Base-by-base conservation (phyloP, 2,113 vertebrate genomes). In the Mugil cephalus region DNA sequence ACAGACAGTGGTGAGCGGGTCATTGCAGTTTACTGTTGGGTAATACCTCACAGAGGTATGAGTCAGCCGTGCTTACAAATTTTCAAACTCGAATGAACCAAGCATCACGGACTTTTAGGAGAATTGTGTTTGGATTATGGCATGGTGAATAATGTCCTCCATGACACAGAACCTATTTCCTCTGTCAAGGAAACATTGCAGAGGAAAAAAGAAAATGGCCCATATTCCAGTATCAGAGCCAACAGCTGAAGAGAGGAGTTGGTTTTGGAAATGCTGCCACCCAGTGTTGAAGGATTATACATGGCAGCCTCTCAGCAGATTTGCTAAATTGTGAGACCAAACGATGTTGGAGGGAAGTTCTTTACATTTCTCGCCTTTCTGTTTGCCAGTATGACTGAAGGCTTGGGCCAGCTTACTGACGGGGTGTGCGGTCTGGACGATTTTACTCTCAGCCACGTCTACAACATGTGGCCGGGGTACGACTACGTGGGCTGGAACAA, bases 401-500 rank as follows among this genome's bases (percentile, higher is more conserved):
- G 98, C 3, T 90, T 99, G 70, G 98, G 98, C 18, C 98, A 99
- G 88, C 79, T 99, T 86, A 99, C 98, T 0, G 98, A 99, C 0
- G 98, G 98, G 0, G 95, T 98, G 76, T 97, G 95, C 0, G 98
- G 98, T 42, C 91, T 96, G 85, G 98, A 99, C 0, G 97, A 99
- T 81, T 99, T 99, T 77, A 96, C 93, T 0, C 92, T 95, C 79
- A 98, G 95, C 65, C 96, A 97, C 0, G 96, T 98, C 66, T 97
- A 97, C 93, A 96, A 96, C 0, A 95, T 95, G 58, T 98, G 96
- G 97, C 96, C 96, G 0, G 98, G 98, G 24, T 99, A 99, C 0
- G 98, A 99, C 93, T 99, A 99, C 0, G 95, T 99, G 45, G 98
- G 98, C 63, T 99, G 98, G 98, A 94, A 90, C 79, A 99, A 99